These are phyloP conservation scores for Clostera curtula DNA, from an alignment of 2,888 invertebrate species.

Conservation along the genomic window DNA sequence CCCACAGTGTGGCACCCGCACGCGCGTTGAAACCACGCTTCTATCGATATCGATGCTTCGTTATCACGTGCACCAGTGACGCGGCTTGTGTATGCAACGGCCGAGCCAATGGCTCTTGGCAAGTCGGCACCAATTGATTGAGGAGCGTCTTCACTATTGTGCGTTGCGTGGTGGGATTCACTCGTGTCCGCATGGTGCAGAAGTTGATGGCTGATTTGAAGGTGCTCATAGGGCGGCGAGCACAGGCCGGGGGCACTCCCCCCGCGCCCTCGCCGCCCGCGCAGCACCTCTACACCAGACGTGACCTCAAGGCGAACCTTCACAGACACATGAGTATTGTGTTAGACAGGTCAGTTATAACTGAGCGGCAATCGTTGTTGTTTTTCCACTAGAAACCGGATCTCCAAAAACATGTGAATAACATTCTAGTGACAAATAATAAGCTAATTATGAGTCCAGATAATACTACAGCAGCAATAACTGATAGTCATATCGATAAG, in stretches of 20 bases:
- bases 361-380: constrained; percentile 7
- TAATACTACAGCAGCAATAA: constrained; percentile 13
- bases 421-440: constrained; percentile 4
- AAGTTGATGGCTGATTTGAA: constrained; percentile 69
- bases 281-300: constrained; percentile 58
- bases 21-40: constrained; percentile 63
- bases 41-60: constrained; percentile 55
- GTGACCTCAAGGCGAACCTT: constrained; percentile 68
- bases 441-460: constrained; percentile 12
- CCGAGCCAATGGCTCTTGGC: constrained; percentile 69
- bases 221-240: constrained; percentile 71
- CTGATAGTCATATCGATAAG: constrained; percentile 24
- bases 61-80: constrained; percentile 65
- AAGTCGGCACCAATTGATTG: constrained; percentile 47
- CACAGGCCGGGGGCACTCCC: constrained; percentile 47
- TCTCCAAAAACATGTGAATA: constrained; percentile 7
- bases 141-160: constrained; percentile 55
- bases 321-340: constrained; percentile 73
- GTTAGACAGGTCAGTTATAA: constrained; percentile 63
- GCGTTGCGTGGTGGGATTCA: constrained; percentile 46
- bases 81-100: constrained; percentile 55
- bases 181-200: constrained; percentile 71
- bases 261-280: constrained; percentile 28
- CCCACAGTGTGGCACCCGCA: constrained; percentile 64
- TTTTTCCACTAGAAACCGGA: constrained; percentile 4